Evolutionary conservation across 2,888 invertebrate species (phyloP), one percentile per base, ranked within the genome.

Genomic region (Hydriomena furcata): DNA sequence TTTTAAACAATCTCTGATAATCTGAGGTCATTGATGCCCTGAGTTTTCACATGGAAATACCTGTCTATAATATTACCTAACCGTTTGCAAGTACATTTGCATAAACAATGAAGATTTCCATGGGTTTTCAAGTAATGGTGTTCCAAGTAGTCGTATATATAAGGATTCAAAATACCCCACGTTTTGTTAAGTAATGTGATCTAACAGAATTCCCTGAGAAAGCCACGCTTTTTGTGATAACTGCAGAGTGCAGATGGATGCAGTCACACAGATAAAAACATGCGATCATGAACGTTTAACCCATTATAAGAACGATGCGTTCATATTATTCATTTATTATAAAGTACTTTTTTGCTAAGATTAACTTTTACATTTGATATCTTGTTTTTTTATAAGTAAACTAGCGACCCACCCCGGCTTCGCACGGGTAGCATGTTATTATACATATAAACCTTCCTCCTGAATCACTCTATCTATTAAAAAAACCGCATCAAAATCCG

Each of bases 131-230:
- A 60, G 51, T 73, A 70, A 77, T 71, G 60, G 60, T 58, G 65
- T 83, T 84, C 83, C 72, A 23, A 66, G 84, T 81, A 83, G 79
- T 78, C 73, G 63, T 66, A 68, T 67, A 45, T 65, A 84, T 78
- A 80, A 82, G 81, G 82, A 81, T 80, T 66, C 65, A 17, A 70
- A 79, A 76, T 74, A 70, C 72, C 71, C 73, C 68, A 61, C 64
- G 64, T 68, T 78, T 74, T 74, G 69, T 71, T 59, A 66, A 72
- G 63, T 73, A 70, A 61, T 62, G 64, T 60, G 60, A 60, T 61
- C 59, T 60, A 68, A 71, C 59, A 78, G 74, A 68, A 73, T 74
- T 75, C 76, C 77, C 77, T 76, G 63, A 73, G 77, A 78, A 75
- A 75, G 67, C 57, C 43, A 57, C 58, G 56, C 63, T 78, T 76